These are phyloP conservation scores for Sebastes itinus DNA, from an alignment of 2,797 vertebrate species.

Conservation along the genomic window DNA sequence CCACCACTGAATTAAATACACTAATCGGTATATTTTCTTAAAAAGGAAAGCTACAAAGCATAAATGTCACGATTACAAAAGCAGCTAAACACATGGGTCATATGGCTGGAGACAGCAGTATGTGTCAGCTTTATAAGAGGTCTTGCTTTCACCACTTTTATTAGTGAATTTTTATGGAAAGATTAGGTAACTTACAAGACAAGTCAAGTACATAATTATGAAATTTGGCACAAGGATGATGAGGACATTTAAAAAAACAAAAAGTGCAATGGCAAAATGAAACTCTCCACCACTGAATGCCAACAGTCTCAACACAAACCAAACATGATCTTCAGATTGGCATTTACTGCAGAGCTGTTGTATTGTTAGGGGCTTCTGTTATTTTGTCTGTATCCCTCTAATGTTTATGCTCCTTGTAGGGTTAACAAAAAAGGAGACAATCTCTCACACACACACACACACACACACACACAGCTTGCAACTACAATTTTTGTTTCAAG, in stretches of 20 bases:
- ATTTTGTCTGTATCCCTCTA: neutral
- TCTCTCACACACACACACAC: neutral
- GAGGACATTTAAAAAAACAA: no score
- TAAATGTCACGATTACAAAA: neutral
- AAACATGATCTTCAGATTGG: conserved; percentile 1
- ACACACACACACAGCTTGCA: neutral
- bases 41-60: neutral
- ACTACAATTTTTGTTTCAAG: neutral
- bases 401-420: neutral
- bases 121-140: no score
- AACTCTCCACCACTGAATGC: no score
- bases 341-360: neutral
- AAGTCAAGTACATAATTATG: no score
- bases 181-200: no score
- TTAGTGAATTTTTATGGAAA: no score
- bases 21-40: neutral
- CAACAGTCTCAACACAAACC: neutral
- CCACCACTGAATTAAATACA: neutral
- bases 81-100: no score
- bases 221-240: no score
- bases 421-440: neutral
- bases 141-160: no score
- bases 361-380: neutral
- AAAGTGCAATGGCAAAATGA: no score
- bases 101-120: no score